A percentile compares a stretch with the other conserved stretches of the same genome.
Evolutionary conservation across 2,113 vertebrate genomes (phyloP).

Genomic region (Nanorana parkeri): DNA sequence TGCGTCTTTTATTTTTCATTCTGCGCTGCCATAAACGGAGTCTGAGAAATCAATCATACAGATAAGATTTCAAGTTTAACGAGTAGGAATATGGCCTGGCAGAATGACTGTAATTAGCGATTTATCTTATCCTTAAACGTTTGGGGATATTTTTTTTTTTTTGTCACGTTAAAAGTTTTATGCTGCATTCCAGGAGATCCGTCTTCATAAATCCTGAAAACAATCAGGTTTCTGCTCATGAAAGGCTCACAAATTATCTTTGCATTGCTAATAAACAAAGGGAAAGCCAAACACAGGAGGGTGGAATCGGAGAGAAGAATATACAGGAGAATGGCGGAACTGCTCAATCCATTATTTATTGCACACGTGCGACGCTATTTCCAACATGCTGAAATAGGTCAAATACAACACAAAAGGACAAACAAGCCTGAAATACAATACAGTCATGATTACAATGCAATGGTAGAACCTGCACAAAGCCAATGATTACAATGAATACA

Average conservation of each 20-base stretch:
- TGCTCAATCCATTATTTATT: conserved; percentile 15
- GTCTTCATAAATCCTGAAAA: not conserved
- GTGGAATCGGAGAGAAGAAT: conserved; percentile 11
- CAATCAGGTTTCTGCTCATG: not conserved
- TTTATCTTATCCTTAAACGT: conserved; percentile 5
- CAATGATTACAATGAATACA: conserved; percentile 26
- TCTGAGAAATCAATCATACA: conserved; percentile 12
- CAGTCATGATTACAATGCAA: not conserved
- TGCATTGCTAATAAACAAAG: not conserved
- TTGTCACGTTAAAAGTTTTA: not conserved
- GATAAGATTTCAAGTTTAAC: not conserved
- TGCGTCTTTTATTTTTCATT: not conserved
- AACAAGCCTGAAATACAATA: conserved; percentile 38
- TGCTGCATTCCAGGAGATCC: not conserved
- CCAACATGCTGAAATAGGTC: not conserved
- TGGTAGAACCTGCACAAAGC: conserved; percentile 9
- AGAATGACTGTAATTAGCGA: conserved; percentile 9
- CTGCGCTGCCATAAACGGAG: no score
- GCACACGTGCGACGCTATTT: not conserved
- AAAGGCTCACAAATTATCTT: not conserved
- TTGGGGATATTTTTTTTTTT: not conserved
- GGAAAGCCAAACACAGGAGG: not conserved
- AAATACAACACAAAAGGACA: conserved; percentile 30
- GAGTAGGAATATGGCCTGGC: not conserved
- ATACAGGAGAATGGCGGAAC: conserved; percentile 28